Conservation (phyloP, 1,140 invertebrate species). For the Alviniconcha marisindica region DNA sequence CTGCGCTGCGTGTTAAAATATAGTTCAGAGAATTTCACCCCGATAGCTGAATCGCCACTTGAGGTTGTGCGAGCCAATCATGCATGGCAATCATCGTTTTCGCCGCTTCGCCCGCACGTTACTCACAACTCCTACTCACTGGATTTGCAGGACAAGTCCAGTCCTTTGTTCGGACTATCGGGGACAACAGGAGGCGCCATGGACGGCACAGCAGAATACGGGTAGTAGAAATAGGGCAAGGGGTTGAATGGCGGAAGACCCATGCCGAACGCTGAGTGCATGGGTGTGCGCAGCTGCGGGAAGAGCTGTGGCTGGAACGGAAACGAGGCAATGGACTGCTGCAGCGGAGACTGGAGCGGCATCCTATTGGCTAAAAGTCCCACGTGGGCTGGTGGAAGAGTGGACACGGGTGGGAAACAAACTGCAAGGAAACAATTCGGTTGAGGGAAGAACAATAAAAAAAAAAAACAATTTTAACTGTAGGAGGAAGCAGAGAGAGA, state of each 20-base stretch:
- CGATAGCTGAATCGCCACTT: too few relatives aligned
- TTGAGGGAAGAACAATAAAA: too few relatives aligned
- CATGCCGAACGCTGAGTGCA: slow-evolving; percentile 27
- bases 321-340: slow-evolving; percentile 29
- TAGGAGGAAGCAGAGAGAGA: background rate
- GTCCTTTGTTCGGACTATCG: background rate
- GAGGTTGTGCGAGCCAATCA: too few relatives aligned
- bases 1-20: too few relatives aligned
- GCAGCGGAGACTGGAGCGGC: background rate
- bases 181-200: background rate
- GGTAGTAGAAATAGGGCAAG: slow-evolving; percentile 15
- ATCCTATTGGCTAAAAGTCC: slow-evolving; percentile 28
- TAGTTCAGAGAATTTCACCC: too few relatives aligned
- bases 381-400: slow-evolving; percentile 24
- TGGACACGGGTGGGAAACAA: slow-evolving; percentile 10
- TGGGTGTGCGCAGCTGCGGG: slow-evolving; percentile 20
- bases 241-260: background rate
- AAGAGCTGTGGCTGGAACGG: slow-evolving; percentile 33
- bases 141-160: slow-evolving; percentile 19
- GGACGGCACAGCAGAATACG: slow-evolving; percentile 13
- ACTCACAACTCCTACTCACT: too few relatives aligned
- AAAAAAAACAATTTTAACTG: background rate
- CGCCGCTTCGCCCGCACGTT: too few relatives aligned
- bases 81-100: too few relatives aligned
- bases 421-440: slow-evolving; percentile 1